Conservation (phyloP, 2,888 invertebrate genomes). For the Lottia gigantea region DNA sequence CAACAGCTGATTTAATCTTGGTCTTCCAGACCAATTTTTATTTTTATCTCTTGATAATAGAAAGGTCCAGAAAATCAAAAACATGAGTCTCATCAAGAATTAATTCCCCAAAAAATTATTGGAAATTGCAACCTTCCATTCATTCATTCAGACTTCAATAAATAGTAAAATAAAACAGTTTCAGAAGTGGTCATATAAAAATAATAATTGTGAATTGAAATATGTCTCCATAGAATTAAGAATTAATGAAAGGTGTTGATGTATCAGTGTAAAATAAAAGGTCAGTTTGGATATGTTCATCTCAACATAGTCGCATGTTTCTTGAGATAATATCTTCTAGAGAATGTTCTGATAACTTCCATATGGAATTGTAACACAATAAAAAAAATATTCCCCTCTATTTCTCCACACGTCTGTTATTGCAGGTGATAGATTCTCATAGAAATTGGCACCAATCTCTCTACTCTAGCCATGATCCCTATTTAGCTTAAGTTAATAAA, state of each 20-base stretch:
- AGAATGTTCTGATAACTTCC: constrained; percentile 8
- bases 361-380: constrained; percentile 10
- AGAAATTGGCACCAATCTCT: constrained; percentile 1
- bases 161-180: too few relatives aligned
- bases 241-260: not conserved
- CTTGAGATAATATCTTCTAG: constrained; percentile 1
- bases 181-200: too few relatives aligned
- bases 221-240: too few relatives aligned
- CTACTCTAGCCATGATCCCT: not conserved
- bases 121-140: too few relatives aligned
- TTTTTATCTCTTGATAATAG: too few relatives aligned
- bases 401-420: not conserved
- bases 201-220: too few relatives aligned
- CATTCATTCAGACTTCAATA: too few relatives aligned
- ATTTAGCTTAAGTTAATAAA: constrained; percentile 8
- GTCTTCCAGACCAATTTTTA: too few relatives aligned
- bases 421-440: constrained; percentile 9
- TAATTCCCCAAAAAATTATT: too few relatives aligned
- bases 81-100: too few relatives aligned
- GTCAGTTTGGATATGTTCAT: constrained; percentile 6
- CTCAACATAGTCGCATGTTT: not conserved
- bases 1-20: too few relatives aligned
- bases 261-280: not conserved
- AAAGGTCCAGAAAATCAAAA: too few relatives aligned
- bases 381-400: constrained; percentile 3